phyloP scores from a whole-genome alignment of 2,888 invertebrate genomes.

The Drosophila dives region DNA sequence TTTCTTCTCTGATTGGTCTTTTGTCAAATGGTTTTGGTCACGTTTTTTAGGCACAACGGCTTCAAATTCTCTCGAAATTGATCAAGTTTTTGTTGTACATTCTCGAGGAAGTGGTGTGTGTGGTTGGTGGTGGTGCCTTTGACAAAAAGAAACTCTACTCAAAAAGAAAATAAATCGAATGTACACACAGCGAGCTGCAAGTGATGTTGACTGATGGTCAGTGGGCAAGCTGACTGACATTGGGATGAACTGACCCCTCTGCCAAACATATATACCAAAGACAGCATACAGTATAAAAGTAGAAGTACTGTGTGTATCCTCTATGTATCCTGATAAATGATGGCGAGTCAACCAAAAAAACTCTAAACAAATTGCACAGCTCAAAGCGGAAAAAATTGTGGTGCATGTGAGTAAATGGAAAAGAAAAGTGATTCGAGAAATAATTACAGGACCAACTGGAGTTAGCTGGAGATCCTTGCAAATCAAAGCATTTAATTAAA shows the following conservation, averaged over 20 bases:
- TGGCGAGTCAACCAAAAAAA: conserved; percentile 12
- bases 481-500: background rate
- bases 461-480: background rate
- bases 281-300: background rate
- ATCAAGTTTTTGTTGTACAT: conserved; percentile 19
- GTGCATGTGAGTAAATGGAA: background rate
- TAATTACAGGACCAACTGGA: background rate
- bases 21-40: conserved; percentile 3
- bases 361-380: conserved; percentile 17
- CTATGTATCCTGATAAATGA: conserved; percentile 27
- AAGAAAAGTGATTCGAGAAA: background rate
- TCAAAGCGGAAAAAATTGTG: background rate
- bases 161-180: conserved; percentile 1
- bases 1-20: background rate
- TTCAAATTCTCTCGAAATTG: background rate
- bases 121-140: background rate
- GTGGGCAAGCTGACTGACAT: conserved; percentile 17
- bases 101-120: background rate
- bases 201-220: conserved; percentile 52
- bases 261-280: background rate
- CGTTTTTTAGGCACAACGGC: background rate
- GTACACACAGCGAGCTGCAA: conserved; percentile 23
- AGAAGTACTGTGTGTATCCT: background rate
- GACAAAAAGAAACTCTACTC: conserved; percentile 9
- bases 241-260: conserved; percentile 3